Conservation (phyloP, 2,113 vertebrate species). For the Odontophorus gujanensis region DNA sequence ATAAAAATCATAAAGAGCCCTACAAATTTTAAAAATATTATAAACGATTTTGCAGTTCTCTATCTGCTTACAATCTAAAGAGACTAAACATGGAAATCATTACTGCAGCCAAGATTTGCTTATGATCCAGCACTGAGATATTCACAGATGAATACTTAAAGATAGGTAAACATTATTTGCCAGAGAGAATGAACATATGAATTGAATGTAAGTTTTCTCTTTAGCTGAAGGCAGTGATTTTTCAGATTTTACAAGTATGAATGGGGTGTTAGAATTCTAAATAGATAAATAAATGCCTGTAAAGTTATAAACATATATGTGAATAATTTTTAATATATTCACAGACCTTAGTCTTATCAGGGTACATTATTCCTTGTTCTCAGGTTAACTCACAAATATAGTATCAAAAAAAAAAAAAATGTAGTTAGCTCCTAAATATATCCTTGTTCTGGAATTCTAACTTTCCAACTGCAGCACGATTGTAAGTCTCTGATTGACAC, state of each 20-base stretch:
- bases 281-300: not conserved
- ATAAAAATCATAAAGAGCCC: not conserved
- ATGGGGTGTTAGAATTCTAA: not conserved
- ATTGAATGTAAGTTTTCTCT: not conserved
- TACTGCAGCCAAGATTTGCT: not conserved
- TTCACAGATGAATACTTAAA: not conserved
- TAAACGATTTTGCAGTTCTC: not conserved
- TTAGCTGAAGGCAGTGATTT: not conserved
- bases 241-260: not conserved
- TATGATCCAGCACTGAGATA: not conserved
- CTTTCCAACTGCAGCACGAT: conserved; percentile 49
- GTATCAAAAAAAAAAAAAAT: not conserved
- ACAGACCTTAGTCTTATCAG: not conserved
- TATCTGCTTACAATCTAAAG: not conserved
- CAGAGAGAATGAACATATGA: not conserved
- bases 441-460: conserved; percentile 33
- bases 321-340: not conserved
- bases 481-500: conserved; percentile 68
- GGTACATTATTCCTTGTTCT: not conserved
- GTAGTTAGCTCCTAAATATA: conserved; percentile 3
- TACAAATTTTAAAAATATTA: not conserved
- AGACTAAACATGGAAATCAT: not conserved
- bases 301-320: not conserved
- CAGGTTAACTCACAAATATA: not conserved
- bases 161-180: not conserved